Evolutionary conservation across 2,797 vertebrate species (phyloP), one percentile per base, ranked within the genome.

Genomic region (Taeniopygia guttata): DNA sequence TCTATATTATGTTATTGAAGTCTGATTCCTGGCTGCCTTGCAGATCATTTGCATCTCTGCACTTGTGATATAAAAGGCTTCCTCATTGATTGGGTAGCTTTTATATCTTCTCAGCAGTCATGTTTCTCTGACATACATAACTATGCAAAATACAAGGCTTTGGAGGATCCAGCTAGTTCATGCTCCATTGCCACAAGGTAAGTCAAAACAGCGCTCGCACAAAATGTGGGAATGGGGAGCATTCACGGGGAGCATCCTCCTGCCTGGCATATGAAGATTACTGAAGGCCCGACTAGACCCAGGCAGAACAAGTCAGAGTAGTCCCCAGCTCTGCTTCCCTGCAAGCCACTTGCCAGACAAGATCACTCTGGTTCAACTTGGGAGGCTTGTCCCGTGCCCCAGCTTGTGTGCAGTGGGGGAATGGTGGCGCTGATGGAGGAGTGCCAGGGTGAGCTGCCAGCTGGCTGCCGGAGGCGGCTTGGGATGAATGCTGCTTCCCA

Each of bases 131-230:
- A 80, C 92, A 94, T 82, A 91, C 67, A 64, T 94, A 77, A n/a
- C 72, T 89, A 91, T 96, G 95, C 94, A 95, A 95, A 96, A 75
- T 92, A 51, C 23, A 77, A 87, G 84, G 68, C 84, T 95, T 95
- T 73, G 74, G 70, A 92, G 84, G 58, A 95, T 77, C 63, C 1
- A 1, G 40, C 46, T 82, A 92, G 68, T 80, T 96, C 45, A 26
- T 23, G 81, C 74, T 92, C 87, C 75, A 7, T 92, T 87, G 77
- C 94, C 93, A 95, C 80, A 38, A 96, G 86, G 77, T 94, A 92
- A 95, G 90, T 76, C n/a, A 84, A 73, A 94, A 76, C 55, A 92
- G 56, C 67, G 15, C 59, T 79, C 7, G 4, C 64, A 76, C 26
- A 87, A 86, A 69, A 76, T 93, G 77, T 95, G 94, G 92, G 90